Base-by-base conservation (phyloP, 1,140 invertebrate genomes). In the Aphaenogaster ashmeadi region DNA sequence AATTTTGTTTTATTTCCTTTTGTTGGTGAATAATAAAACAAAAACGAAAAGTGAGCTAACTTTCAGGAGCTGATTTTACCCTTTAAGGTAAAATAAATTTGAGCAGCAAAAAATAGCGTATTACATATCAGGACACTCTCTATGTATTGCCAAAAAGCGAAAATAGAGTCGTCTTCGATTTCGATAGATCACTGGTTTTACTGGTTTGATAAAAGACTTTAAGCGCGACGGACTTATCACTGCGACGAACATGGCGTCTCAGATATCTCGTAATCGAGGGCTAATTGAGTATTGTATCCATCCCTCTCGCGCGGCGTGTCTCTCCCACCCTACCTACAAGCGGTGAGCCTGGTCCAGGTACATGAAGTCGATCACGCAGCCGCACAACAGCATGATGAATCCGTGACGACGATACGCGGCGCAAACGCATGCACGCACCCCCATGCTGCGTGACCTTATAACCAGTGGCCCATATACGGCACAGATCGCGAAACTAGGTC, bases 221-320 rank as follows among this genome's bases (percentile, higher is more conserved):
- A n/a, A 36, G n/a, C 36, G 7, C 21, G 50, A 72, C 38, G n/a
- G 13, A 81, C 1, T 56, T 6, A 58, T 18, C 50, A 11, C 15
- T 36, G 67, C 54, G 60, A 38, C 50, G 36, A 89, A 81, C 69
- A 87, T 67, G 75, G 50, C 74, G 69, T 44, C 54, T 85, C 74
- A 87, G 75, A 89, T 89, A 89, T 69, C 50, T 38, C 56, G 58
- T 87, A 89, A 89, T 87, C 52, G 52, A n/a, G 50, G 47, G 38
- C n/a, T 89, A 83, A 84, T 36, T 64, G 50, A 58, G 6, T 21
- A n/a, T 78, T 52, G 58, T 44, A 52, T 36, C n/a, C 58, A 44
- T 52, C 9, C 44, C 47, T 60, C 44, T 47, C 33, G 27, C 27
- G 27, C 27, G 27, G 27, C 27, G 9, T 58, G 4, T 50, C 3